These are phyloP conservation scores for Anagyrus pseudococci DNA, from an alignment of 2,888 invertebrate species.

Conservation along the genomic window DNA sequence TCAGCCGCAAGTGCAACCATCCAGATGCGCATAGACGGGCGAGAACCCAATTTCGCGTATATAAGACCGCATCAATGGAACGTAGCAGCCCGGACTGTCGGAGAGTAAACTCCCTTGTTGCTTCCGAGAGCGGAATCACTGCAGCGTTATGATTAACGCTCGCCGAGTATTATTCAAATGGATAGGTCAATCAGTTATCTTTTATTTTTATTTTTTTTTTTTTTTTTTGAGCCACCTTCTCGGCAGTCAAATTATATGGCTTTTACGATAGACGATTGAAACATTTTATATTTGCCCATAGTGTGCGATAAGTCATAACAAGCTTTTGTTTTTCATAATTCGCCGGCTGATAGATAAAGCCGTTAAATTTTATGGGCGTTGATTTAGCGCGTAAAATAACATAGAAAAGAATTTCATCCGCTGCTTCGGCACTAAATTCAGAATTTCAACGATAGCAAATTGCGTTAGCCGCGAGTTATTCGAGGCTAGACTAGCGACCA, in stretches of 20 bases:
- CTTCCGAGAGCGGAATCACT: not conserved
- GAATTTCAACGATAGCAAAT: not conserved
- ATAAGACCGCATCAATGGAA: conserved; percentile 22
- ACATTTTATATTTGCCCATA: too few species aligned
- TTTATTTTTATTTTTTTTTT: too few species aligned
- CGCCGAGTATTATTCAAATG: not conserved
- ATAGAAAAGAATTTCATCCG: not conserved
- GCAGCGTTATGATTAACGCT: not conserved
- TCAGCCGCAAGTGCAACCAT: conserved; percentile 5
- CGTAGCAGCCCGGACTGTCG: not conserved
- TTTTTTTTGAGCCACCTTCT: too few species aligned
- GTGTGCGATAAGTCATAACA: too few species aligned
- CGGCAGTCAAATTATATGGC: too few species aligned
- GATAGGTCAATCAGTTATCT: too few species aligned
- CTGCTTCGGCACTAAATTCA: conserved; percentile 2
- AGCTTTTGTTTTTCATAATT: too few species aligned
- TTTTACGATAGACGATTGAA: not conserved
- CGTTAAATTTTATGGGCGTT: too few species aligned
- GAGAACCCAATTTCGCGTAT: conserved; percentile 5
- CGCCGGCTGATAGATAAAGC: too few species aligned
- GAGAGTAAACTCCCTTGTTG: not conserved
- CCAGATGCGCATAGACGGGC: not conserved
- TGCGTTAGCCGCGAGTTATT: not conserved
- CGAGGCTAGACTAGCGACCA: not conserved
- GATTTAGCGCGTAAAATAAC: too few species aligned